These are phyloP conservation scores for Agrochola macilenta DNA, from an alignment of 2,888 invertebrate genomes.

Conservation along the genomic window DNA sequence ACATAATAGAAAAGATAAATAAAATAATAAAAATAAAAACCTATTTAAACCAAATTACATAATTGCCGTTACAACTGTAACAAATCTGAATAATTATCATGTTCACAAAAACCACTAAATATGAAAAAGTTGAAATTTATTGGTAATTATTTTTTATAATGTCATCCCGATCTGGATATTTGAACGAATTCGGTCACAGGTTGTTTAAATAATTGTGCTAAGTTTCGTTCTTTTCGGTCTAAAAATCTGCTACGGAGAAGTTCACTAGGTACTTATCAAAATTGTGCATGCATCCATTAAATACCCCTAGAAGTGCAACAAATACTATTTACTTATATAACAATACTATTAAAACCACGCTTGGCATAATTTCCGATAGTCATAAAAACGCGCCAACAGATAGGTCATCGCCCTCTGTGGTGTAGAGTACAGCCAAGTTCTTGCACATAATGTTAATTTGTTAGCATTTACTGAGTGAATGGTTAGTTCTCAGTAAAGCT, in stretches of 20 bases:
- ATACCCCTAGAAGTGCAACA: not conserved
- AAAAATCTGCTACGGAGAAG: not conserved
- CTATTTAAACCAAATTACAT: no score
- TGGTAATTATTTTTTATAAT: no score
- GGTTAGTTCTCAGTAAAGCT: slow-evolving; percentile 66
- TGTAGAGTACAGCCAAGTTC: slow-evolving; percentile 25
- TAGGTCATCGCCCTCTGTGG: slow-evolving; percentile 53
- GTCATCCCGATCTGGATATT: no score
- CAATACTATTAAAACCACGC: not conserved
- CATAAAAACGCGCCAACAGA: slow-evolving; percentile 33
- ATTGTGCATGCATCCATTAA: not conserved
- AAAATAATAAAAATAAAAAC: no score
- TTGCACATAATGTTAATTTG: slow-evolving; percentile 58
- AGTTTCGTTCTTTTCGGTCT: not conserved
- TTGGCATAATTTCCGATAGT: not conserved
- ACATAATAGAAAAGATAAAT: no score
- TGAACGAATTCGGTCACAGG: no score
- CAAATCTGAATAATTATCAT: no score
- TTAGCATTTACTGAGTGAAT: slow-evolving; percentile 51
- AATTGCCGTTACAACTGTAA: no score
- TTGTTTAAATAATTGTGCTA: not conserved
- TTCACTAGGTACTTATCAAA: not conserved
- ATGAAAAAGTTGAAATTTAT: no score
- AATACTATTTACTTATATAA: not conserved
- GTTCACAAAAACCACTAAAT: no score